Base-by-base conservation (phyloP, 2,113 vertebrate genomes). In the Regulus satrapa region DNA sequence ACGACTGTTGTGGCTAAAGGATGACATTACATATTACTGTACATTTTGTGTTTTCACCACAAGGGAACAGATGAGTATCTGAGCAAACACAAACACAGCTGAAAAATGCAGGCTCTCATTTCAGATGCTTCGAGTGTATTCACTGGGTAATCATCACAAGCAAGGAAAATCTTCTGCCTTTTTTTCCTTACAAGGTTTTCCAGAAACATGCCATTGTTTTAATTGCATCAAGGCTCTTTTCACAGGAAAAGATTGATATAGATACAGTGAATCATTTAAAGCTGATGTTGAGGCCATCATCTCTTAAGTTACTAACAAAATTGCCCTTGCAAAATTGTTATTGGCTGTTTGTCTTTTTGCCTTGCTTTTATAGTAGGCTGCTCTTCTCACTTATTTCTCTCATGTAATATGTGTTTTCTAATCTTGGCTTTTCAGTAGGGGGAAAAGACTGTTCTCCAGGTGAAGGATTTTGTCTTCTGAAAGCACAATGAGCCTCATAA, bases 41-140 rank as follows among this genome's bases (percentile, higher is more conserved):
- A 93, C 86, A 83, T 96, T 95, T 94, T 97, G 52, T 96, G 94
- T 96, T 97, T 95, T 89, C 87, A 91, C 69, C 85, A 90, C 74
- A 94, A 94, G 85, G 69, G 77, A 96, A 92, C 68, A 96, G 91
- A 97, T 88, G 89, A 95, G 64, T 43, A 92, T 80, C 89, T 84
- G 76, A 92, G 81, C 62, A 92, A 79, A 94, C 74, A 91, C 54
- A 96, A 96, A 95, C 77, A 83, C 73, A 85, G 92, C 69, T 83
- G 92, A 96, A 94, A 97, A 85, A 75, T 41, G 43, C 45, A 91
- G 69, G 31, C 69, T 92, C n/a, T 92, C 61, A 66, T 59, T 81
- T 45, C 48, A 78, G 69, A 92, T 68, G 64, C 79, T 85, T 41
- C 5, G 8, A 90, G 59, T 73, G 51, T 76, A 66, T 94, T 95